These are phyloP conservation scores for Nasonia oneida DNA, from an alignment of 2,888 invertebrate genomes.

Conservation along the genomic window DNA sequence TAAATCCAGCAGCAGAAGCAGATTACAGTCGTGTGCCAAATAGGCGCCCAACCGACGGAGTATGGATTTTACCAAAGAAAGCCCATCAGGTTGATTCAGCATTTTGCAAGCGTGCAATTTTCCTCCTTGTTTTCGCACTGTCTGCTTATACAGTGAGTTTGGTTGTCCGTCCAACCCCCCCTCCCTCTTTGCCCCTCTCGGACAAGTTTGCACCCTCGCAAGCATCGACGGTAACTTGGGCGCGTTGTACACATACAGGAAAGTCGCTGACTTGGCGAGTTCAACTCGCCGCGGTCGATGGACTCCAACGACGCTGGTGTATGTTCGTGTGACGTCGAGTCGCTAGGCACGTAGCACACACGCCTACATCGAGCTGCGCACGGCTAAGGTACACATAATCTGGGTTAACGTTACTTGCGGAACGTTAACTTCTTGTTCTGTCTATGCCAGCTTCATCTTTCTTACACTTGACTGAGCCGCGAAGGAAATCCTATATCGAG, in stretches of 20 bases:
- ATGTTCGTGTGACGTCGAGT: background rate
- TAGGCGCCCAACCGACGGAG: background rate
- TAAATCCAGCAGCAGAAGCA: background rate
- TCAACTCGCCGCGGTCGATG: constrained; percentile 50
- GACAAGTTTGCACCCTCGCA: constrained; percentile 6
- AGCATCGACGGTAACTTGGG: constrained; percentile 40
- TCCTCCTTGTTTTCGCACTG: background rate
- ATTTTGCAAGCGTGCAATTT: background rate
- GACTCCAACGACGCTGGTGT: constrained; percentile 28
- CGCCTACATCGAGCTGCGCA: background rate
- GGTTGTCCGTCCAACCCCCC: background rate
- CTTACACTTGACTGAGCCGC: constrained; percentile 9
- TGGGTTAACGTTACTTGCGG: constrained; percentile 65
- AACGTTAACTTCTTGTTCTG: constrained; percentile 54
- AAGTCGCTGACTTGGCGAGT: constrained; percentile 62
- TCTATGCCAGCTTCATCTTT: constrained; percentile 41
- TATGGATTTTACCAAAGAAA: background rate
- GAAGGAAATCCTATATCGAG: constrained; percentile 17
- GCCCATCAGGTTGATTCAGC: background rate
- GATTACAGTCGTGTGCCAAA: background rate
- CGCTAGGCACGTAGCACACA: background rate
- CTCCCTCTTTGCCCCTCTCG: background rate
- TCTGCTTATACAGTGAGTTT: background rate
- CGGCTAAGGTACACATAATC: constrained; percentile 60
- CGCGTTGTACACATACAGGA: constrained; percentile 19